These are phyloP conservation scores for Manis pentadactyla DNA, from an alignment of 2,797 vertebrate genomes.

Conservation along the genomic window DNA sequence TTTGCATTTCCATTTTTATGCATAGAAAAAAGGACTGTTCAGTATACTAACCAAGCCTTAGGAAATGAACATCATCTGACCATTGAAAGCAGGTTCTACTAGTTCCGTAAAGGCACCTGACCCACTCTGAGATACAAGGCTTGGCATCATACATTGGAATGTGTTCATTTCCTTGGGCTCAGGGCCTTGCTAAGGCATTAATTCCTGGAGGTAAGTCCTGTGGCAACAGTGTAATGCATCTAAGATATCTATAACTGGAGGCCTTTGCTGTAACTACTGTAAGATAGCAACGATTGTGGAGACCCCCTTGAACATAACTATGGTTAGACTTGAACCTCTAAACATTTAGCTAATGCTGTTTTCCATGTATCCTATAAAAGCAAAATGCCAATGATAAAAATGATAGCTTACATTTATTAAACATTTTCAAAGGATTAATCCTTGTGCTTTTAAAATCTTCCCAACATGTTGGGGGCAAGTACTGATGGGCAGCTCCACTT, in stretches of 20 bases:
- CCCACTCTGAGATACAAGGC: not conserved
- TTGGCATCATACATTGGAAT: not conserved
- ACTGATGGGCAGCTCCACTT: not conserved
- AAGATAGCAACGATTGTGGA: not conserved
- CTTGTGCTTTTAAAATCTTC: not conserved
- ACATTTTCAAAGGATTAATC: not conserved
- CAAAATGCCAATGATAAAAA: not conserved
- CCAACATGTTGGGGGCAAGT: not conserved
- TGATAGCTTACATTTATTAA: not conserved
- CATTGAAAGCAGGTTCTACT: slow-evolving; percentile 63
- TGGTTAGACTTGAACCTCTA: not conserved
- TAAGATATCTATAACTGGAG: not conserved
- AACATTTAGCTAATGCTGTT: not conserved
- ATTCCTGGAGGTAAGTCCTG: slow-evolving; percentile 46
- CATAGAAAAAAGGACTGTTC: slow-evolving; percentile 12
- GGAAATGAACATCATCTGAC: slow-evolving; percentile 66
- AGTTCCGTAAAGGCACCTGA: not conserved
- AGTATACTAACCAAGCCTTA: not conserved
- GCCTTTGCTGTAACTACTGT: not conserved
- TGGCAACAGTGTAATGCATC: not conserved
- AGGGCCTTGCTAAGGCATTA: slow-evolving; percentile 32
- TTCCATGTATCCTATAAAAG: not conserved
- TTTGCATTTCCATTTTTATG: slow-evolving; percentile 72
- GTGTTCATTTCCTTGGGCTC: not conserved
- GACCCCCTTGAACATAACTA: not conserved